Evolutionary conservation across 1,140 invertebrate species (phyloP), one percentile per base, ranked within the genome.

Genomic region (Drosophila eugracilis): DNA sequence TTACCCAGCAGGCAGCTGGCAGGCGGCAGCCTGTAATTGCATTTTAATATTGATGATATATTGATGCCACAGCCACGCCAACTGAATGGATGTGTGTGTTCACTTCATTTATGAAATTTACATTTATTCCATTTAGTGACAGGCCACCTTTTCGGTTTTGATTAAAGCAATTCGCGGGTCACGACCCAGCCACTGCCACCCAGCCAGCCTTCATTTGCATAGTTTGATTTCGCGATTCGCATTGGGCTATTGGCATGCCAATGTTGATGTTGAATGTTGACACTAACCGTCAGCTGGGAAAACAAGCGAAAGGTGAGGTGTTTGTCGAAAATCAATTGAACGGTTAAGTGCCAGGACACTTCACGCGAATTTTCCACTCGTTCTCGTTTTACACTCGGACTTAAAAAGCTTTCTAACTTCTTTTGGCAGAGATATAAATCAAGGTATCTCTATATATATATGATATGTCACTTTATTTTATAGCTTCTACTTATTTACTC

Each of bases 101-200:
- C 78, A 83, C 78, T 80, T 80, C 78, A 81, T 80, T 80, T 80
- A 85, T 79, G 70, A 79, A 79, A 83, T 85, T 83, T 75, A 79
- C 80, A 83, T 83, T 79, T 69, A 85, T 75, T 78, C 52, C 66
- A 81, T 62, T 39, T 67, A 84, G 54, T 85, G 80, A 71, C 75
- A 78, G 70, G 21, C 34, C 41, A 58, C 63, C 63, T 67, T 72
- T 41, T 73, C 63, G 73, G 22, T 66, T 75, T 62, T 83, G 80
- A 83, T 83, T 75, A 83, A 75, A 59, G 42, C 73, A 39, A 49
- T 44, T 37, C 45, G 41, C 53, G 26, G 58, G 47, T 42, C 19
- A 22, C 17, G 47, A 10, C n/a, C n/a, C 14, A 15, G 34, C n/a
- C 14, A 36, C 5, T 15, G 5, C 15, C 36, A 39, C 1, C 7